Percentiles rank a stretch among this genome's conserved stretches.
Conservation (phyloP, 1,140 invertebrate genomes). For the Drosophila equinoxialis region DNA sequence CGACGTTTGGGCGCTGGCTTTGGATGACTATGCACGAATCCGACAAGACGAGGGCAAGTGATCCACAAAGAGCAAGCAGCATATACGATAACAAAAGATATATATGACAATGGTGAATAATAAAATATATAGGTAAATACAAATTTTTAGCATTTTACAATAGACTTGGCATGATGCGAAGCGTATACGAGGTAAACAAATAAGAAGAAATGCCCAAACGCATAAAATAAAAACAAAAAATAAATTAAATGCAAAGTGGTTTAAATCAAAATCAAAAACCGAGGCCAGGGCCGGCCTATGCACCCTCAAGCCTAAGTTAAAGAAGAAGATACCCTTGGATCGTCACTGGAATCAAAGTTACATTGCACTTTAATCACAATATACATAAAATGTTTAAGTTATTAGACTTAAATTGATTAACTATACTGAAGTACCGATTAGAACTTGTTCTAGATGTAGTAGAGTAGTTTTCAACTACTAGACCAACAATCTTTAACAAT, state of each 20-base stretch:
- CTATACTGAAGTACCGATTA: no score
- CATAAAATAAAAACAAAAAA: slow-evolving; percentile 35
- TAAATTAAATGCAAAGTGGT: slow-evolving; percentile 66
- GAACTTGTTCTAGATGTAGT: no score
- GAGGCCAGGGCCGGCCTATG: slow-evolving; percentile 13
- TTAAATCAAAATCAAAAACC: slow-evolving; percentile 46
- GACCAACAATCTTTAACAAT: no score
- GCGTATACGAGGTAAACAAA: slow-evolving; percentile 36
- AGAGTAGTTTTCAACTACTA: no score
- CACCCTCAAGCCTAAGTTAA: neutral
- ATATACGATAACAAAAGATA: slow-evolving; percentile 35
- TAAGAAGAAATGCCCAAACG: slow-evolving; percentile 47
- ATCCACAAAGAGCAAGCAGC: slow-evolving; percentile 45
- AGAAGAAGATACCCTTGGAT: slow-evolving; percentile 2
- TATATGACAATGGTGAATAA: slow-evolving; percentile 58
- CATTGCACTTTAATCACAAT: no score
- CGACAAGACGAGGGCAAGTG: slow-evolving; percentile 37
- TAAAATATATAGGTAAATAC: slow-evolving; percentile 25
- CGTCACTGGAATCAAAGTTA: neutral
- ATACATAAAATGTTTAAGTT: no score
- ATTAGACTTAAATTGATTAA: no score
- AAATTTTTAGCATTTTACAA: slow-evolving; percentile 64
- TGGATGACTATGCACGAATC: slow-evolving; percentile 74
- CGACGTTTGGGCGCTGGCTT: slow-evolving; percentile 76
- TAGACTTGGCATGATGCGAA: slow-evolving; percentile 47